Percentiles rank a stretch among this genome's conserved stretches.
Conservation (phyloP, 30 jellyfish, hydroid and myxozoan species). For the Sanderia malayensis region DNA sequence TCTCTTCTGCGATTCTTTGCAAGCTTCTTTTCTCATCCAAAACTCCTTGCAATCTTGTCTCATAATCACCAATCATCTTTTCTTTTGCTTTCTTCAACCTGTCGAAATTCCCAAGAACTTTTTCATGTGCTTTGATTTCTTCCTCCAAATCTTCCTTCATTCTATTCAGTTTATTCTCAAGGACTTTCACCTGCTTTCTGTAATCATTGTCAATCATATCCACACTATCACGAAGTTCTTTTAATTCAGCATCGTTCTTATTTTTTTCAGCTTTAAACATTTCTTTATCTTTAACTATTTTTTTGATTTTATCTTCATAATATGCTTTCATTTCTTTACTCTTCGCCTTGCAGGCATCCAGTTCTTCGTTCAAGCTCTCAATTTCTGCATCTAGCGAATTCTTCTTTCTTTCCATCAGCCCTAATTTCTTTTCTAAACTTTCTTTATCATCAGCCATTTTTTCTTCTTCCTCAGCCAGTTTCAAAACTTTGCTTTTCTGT, state of each 20-base stretch:
- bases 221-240: too few species aligned
- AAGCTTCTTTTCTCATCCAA: background rate
- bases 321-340: background rate
- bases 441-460: background rate
- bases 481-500: background rate
- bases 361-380: background rate
- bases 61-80: background rate
- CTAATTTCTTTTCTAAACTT: background rate
- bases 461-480: background rate
- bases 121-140: slow-evolving; percentile 16
- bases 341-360: background rate
- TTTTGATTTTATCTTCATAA: background rate
- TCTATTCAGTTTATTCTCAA: background rate
- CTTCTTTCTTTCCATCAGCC: too few species aligned
- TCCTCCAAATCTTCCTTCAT: slow-evolving; percentile 34
- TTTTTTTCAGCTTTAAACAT: background rate
- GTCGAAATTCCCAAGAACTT: slow-evolving; percentile 29
- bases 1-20: background rate
- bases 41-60: background rate
- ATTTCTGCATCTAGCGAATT: background rate
- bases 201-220: background rate
- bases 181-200: background rate
- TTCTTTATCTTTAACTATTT: background rate
- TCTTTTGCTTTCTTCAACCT: slow-evolving; percentile 27
- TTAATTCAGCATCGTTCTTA: background rate